Conservation (phyloP, 2,888 invertebrate genomes). For the Apamea epomidion region DNA sequence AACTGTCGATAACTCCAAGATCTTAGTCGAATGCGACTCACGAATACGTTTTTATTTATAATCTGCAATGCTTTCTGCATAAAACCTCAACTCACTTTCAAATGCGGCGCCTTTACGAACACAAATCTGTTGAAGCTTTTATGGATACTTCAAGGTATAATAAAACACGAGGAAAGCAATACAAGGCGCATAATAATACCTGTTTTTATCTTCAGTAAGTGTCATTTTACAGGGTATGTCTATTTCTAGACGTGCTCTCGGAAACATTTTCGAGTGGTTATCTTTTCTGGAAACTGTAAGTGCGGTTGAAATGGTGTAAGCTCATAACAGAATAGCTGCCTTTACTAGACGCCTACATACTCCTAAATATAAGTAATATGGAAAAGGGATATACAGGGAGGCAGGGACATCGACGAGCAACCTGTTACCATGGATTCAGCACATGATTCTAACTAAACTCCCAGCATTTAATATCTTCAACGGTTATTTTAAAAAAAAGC, state of each 20-base stretch:
- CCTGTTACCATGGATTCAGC: no score
- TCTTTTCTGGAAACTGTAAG: conserved; percentile 32
- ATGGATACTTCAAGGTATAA: conserved; percentile 34
- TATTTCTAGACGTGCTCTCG: conserved; percentile 14
- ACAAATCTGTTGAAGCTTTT: conserved; percentile 6
- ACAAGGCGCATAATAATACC: conserved; percentile 21
- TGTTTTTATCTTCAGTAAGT: conserved; percentile 52
- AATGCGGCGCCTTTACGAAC: conserved; percentile 9
- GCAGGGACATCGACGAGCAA: no score
- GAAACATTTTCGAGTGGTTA: conserved; percentile 35
- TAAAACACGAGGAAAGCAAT: conserved; percentile 11
- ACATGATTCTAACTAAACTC: no score
- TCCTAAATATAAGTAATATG: conserved; percentile 1
- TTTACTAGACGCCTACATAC: not conserved
- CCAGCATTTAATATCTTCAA: no score
- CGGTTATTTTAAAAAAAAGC: no score
- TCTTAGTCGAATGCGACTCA: not conserved
- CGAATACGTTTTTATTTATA: conserved; percentile 4
- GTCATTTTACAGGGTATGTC: conserved; percentile 34
- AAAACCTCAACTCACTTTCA: conserved; percentile 10
- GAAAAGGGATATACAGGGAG: no score
- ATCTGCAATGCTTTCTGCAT: conserved; percentile 1
- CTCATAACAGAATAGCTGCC: not conserved
- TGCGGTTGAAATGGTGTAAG: not conserved
- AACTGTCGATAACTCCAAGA: not conserved